Percentiles rank a stretch among this genome's conserved stretches.
Conservation (phyloP, 2,797 vertebrate genomes). For the Helostoma temminkii region DNA sequence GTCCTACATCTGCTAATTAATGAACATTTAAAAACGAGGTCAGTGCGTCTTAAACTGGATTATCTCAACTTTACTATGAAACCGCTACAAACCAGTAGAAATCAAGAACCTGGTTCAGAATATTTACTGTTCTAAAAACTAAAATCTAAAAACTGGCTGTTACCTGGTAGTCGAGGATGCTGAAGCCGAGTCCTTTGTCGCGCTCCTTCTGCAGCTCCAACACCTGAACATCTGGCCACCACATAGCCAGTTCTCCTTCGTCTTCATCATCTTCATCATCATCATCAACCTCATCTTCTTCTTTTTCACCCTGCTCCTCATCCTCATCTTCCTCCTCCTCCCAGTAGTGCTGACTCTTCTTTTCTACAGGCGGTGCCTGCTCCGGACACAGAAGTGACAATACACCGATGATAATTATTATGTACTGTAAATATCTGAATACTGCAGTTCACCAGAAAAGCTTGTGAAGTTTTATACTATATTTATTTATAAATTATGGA, state of each 20-base stretch:
- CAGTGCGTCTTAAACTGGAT: too few species aligned
- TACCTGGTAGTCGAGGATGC: slow-evolving; percentile 98
- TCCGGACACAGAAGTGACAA: slow-evolving; percentile 41
- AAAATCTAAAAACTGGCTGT: too few species aligned
- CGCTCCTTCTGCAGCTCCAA: slow-evolving; percentile 89
- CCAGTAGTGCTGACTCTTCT: background rate
- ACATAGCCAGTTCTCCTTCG: slow-evolving; percentile 92
- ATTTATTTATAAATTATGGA: too few species aligned
- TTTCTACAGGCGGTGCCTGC: slow-evolving; percentile 26
- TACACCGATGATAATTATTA: background rate
- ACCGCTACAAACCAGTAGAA: too few species aligned
- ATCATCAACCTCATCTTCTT: slow-evolving; percentile 69
- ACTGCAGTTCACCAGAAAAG: too few species aligned
- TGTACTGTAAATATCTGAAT: too few species aligned
- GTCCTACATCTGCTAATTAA: too few species aligned
- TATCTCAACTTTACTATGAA: too few species aligned
- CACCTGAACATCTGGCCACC: slow-evolving; percentile 90
- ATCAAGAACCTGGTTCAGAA: too few species aligned
- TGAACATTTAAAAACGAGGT: too few species aligned
- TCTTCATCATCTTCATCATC: slow-evolving; percentile 83
- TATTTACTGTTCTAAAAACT: too few species aligned
- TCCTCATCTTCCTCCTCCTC: slow-evolving; percentile 35
- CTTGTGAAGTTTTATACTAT: too few species aligned
- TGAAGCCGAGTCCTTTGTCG: slow-evolving; percentile 93
- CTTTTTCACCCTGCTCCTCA: slow-evolving; percentile 53